Evolutionary conservation across 2,888 invertebrate genomes (phyloP), one percentile per base, ranked within the genome.

Genomic region (Scrobipalpa atriplicella): DNA sequence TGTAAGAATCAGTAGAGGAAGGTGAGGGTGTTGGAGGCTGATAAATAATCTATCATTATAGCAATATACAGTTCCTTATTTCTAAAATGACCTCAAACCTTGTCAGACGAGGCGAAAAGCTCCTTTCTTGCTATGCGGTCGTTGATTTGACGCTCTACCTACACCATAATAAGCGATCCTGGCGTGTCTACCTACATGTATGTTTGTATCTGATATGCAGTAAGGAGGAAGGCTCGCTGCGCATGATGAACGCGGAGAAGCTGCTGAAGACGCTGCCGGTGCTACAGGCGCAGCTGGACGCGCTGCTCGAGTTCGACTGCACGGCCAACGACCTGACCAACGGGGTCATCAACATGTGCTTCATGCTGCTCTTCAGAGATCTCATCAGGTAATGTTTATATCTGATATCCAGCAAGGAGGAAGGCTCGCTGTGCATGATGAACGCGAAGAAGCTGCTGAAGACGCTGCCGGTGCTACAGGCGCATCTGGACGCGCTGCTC

Each of bases 331-430:
- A 99, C 87, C 95, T 99, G 86, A 98, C 97, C 80, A 99, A 99
- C 89, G 98, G 99, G 70, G 99, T 99, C 79, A 99, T 99, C 90
- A 99, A 99, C 86, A 98, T 99, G 95, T 98, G 98, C 85, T 99
- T 99, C 90, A 99, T 99, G 97, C 94, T 99, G 75, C 95, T 99
- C 70, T 99, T 99, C 93, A 96, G 99, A 88, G 99, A 99, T 95
- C 96, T 99, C 84, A 99, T 99, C 84, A 95, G 99, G 91, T 90
- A 29, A 5, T 29, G 29, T 29, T 3, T 29, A 5, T 29, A 18
- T 41, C 38, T 52, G 9, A 41, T 51, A 19, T 65, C 80, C 90
- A 98, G 98, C 76, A 98, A 99, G 89, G 99, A 99, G 81, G 99
- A 99, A 89, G 99, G 99, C 43, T 96, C 98, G 68, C 93, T 99